Evolutionary conservation across 2,113 vertebrate genomes (phyloP), one percentile per base, ranked within the genome.

Genomic region (Sprattus sprattus): DNA sequence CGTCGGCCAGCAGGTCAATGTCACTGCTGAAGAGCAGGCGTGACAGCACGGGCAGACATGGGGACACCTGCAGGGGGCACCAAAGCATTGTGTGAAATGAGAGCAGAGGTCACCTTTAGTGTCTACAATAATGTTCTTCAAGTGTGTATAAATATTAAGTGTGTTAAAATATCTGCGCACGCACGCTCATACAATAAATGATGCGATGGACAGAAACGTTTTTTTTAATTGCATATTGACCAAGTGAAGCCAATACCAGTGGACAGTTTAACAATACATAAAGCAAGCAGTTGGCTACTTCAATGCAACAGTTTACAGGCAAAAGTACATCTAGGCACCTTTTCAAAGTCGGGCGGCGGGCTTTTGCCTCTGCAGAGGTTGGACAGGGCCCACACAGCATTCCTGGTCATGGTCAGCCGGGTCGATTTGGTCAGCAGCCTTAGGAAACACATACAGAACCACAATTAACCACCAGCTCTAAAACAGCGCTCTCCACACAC

Each of bases 301-400:
- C 4, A 60, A 6, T 60, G 54, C 4, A 16, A 16, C 52, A 20
- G 6, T 60, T 60, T 20, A 22, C 28, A 54, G 28, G 82, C 1
- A 47, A 49, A 7, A 3, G 18, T 22, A 8, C 7, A n/a, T 50
- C 28, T 25, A 45, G 9, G n/a, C 87, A 99, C 98, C 97, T 99
- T 99, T 75, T 98, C 97, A 88, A 99, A 99, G 4, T 97, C 96
- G 16, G 98, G 98, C 7, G 98, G 97, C 2, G 98, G 98, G 87
- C 96, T 99, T 93, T 99, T 99, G 81, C 98, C 98, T 94, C 98
- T 94, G 94, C 98, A 99, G 89, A 99, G 95, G 92, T 99, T 99
- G 81, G 98, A 99, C 93, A 99, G 93, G 82, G 98, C 97, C 98
- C 98, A 99, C 28, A 99, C 98, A 4, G 98, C 98, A 78, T 99